Base-by-base conservation (phyloP, 2,113 vertebrate genomes). In the Actenoides lindsayi region DNA sequence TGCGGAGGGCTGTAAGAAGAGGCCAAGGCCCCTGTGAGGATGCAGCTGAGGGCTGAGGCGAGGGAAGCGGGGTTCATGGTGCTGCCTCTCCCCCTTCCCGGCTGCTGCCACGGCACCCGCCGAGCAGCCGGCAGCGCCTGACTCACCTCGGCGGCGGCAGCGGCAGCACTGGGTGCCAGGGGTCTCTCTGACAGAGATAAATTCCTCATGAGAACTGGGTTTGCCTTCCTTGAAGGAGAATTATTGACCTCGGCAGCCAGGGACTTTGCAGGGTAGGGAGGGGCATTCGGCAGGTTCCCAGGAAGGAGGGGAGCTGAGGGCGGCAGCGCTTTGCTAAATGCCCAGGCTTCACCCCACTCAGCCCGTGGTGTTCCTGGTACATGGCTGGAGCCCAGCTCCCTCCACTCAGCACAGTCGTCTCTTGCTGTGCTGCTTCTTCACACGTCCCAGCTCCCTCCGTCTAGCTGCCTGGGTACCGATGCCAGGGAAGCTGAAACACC, bases 401-500 rank as follows among this genome's bases (percentile, higher is more conserved):
- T 69, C 83, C 14, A 41, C 51, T 89, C 70, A 4, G 84, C 15
- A 2, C 65, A 35, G 57, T 74, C 41, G 6, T 76, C 70, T 89
- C 77, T 82, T 86, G 85, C 86, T 63, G 93, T 81, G 95, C 83
- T 84, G 90, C 95, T 95, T 87, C 41, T 94, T 97, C 95, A 92
- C 80, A 88, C 92, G 87, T 93, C 92, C 70, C 87, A 75, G 87
- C 90, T 95, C 82, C 8, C 90, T 93, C 91, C 1, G 83, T 92
- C 93, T 92, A 88, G 91, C 93, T 91, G 91, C 95, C 85, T 85
- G 95, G 44, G 90, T 93, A 42, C 57, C 1, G 20, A 31, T 92
- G 94, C 95, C 95, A 95, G 63, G 70, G 90, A 87, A 93, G 79
- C 87, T 78, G 95, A 93, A 96, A 78, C 93, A 87, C 91, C 18